A percentile compares a stretch with the other conserved stretches of the same genome.
These are phyloP conservation scores for Sebastes cheni DNA, from an alignment of 2,797 vertebrate genomes.

Conservation along the genomic window DNA sequence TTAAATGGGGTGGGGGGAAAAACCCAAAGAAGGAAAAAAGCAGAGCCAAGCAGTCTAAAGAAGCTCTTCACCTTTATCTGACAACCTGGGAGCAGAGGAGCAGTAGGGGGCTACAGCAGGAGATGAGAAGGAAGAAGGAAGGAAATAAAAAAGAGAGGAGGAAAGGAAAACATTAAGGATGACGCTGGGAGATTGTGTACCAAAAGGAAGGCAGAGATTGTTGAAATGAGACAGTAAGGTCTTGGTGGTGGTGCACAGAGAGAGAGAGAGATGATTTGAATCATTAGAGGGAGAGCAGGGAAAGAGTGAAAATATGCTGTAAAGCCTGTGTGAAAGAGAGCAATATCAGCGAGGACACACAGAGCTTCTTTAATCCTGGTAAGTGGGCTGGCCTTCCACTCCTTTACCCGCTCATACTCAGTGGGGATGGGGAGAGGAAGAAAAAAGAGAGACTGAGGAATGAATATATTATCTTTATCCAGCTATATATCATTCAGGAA, in stretches of 20 bases:
- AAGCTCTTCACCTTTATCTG: conserved; percentile 74
- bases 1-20: too few relatives aligned
- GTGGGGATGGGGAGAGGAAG: not conserved
- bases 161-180: conserved; percentile 47
- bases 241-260: conserved; percentile 14
- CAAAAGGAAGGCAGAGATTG: conserved; percentile 34
- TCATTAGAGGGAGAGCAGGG: conserved; percentile 48
- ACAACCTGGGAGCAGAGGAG: conserved; percentile 62
- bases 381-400: conserved; percentile 47
- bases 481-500: conserved; percentile 41
- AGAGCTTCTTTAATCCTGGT: conserved; percentile 57
- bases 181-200: conserved; percentile 41
- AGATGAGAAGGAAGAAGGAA: conserved; percentile 33
- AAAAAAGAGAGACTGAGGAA: not conserved
- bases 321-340: conserved; percentile 46
- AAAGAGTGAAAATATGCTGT: conserved; percentile 35
- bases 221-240: conserved; percentile 39
- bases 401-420: conserved; percentile 8
- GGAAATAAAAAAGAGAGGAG: conserved; percentile 4
- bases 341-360: conserved; percentile 54
- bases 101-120: conserved; percentile 42
- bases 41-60: conserved; percentile 58
- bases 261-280: conserved; percentile 37
- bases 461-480: conserved; percentile 48
- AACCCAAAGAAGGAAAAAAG: conserved; percentile 44